phyloP scores from a whole-genome alignment of 2,797 vertebrate species.

The Lepus townsendii region DNA sequence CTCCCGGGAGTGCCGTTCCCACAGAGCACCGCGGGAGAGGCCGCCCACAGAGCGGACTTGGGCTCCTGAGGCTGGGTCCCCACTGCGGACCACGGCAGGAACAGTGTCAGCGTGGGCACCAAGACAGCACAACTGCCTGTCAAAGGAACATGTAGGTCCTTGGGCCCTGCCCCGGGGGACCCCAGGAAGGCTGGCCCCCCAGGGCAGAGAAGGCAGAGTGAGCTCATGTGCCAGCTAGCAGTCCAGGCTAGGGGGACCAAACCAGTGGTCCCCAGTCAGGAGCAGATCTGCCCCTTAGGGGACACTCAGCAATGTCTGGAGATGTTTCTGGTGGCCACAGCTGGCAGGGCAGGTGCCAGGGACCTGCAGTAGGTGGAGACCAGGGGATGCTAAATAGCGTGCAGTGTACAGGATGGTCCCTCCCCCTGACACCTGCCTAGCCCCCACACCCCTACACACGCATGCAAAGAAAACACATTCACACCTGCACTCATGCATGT shows the following conservation, averaged over 20 bases:
- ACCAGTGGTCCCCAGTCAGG: not conserved
- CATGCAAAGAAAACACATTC: too few species aligned
- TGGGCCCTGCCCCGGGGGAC: not conserved
- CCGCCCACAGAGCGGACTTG: not conserved
- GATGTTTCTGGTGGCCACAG: not conserved
- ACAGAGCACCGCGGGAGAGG: not conserved
- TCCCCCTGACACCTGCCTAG: too few species aligned
- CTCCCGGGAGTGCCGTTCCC: not conserved
- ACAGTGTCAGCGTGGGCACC: rapidly evolving
- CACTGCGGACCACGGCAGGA: not conserved
- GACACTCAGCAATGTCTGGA: not conserved
- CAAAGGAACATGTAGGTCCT: not conserved
- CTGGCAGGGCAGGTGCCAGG: not conserved
- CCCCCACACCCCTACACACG: not conserved
- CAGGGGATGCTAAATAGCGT: not conserved
- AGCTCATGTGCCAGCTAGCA: not conserved
- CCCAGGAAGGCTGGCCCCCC: rapidly evolving
- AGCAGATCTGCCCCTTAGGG: not conserved
- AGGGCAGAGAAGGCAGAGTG: not conserved
- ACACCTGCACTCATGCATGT: too few species aligned
- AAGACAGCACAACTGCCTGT: not conserved
- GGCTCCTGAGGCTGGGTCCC: not conserved
- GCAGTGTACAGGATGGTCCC: not conserved
- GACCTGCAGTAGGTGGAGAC: not conserved
- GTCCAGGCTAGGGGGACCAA: not conserved